These are phyloP conservation scores for Dendrocopos noguchii DNA, from an alignment of 2,113 vertebrate species.

Conservation along the genomic window DNA sequence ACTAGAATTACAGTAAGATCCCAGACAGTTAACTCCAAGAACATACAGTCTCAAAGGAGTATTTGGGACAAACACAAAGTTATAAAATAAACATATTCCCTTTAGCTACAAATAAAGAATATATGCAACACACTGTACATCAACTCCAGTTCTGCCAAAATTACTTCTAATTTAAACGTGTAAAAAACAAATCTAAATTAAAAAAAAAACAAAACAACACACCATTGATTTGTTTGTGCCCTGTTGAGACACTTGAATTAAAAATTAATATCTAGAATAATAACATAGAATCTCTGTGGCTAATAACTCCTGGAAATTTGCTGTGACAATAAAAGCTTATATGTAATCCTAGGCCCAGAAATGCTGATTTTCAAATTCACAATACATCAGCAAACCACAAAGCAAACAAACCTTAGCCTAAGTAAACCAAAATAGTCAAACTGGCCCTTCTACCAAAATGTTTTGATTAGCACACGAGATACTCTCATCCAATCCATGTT, in stretches of 20 bases:
- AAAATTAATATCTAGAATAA: neutral
- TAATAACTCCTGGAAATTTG: neutral
- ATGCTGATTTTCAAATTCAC: neutral
- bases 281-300: neutral
- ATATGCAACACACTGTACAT: neutral
- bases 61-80: neutral
- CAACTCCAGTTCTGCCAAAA: neutral
- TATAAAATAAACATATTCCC: conserved; percentile 1
- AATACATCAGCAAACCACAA: neutral
- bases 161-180: neutral
- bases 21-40: neutral
- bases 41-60: neutral
- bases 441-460: neutral
- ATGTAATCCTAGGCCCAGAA: neutral
- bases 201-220: neutral
- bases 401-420: neutral
- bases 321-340: neutral
- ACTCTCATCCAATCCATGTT: fast-evolving
- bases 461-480: neutral
- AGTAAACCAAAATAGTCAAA: neutral
- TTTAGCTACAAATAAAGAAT: neutral
- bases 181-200: neutral
- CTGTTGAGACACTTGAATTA: neutral
- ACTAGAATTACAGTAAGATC: neutral
- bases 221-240: neutral